Conservation (phyloP, 2,888 invertebrate genomes). For the Mycalesis mineus region DNA sequence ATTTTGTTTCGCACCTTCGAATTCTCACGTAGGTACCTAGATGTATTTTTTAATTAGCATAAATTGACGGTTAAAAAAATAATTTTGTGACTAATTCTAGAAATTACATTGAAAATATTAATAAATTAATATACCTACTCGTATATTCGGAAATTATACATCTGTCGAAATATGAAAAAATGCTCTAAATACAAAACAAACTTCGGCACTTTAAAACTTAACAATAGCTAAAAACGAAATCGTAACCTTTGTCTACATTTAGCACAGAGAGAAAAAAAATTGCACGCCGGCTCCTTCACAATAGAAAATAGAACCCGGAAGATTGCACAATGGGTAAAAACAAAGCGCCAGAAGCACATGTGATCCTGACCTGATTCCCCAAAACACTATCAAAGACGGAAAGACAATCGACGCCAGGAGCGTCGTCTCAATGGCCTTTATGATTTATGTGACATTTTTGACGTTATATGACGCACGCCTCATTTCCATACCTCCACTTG, state of each 20-base stretch:
- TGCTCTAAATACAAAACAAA: conserved; percentile 33
- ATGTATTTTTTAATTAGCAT: neutral
- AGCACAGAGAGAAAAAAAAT: conserved; percentile 53
- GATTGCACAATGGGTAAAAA: conserved; percentile 62
- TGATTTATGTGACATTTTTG: conserved; percentile 74
- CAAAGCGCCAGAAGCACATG: conserved; percentile 67
- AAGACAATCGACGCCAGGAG: conserved; percentile 57
- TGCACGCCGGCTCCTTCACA: conserved; percentile 56
- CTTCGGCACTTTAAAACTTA: neutral
- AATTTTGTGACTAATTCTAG: no score
- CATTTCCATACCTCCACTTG: conserved; percentile 71
- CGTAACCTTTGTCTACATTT: conserved; percentile 10
- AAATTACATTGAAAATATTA: no score
- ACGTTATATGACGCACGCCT: conserved; percentile 72
- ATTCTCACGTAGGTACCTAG: conserved; percentile 55
- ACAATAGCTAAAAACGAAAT: conserved; percentile 20
- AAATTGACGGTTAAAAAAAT: neutral
- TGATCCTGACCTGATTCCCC: conserved; percentile 74
- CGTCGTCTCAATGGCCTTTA: conserved; percentile 64
- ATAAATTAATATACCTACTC: no score
- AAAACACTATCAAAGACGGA: conserved; percentile 48
- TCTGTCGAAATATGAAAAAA: neutral
- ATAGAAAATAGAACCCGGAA: conserved; percentile 62
- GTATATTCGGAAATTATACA: no score
- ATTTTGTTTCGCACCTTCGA: conserved; percentile 60